Evolutionary conservation across 2,113 vertebrate species (phyloP).

Genomic region (Cheilinus undulatus): DNA sequence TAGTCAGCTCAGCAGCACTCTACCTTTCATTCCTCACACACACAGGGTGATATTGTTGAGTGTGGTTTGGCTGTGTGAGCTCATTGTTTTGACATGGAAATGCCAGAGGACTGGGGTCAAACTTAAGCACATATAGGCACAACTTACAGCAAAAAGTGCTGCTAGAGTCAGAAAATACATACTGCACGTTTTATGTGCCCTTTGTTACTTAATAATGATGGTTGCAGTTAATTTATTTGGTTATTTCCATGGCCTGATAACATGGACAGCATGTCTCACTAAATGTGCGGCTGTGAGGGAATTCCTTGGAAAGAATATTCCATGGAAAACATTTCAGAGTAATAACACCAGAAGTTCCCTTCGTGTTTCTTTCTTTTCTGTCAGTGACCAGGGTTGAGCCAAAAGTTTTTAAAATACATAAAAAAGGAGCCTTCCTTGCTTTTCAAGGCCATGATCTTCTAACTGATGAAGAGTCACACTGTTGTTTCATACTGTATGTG

Average conservation of each 20-base stretch:
- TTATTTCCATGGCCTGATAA: slow-evolving; percentile 40
- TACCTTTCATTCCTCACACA: slow-evolving; percentile 47
- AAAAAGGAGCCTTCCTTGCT: no score
- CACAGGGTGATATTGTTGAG: slow-evolving; percentile 70
- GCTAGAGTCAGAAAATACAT: slow-evolving; percentile 13
- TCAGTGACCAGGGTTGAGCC: neutral
- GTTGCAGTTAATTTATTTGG: slow-evolving; percentile 6
- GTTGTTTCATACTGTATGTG: no score
- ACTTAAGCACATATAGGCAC: slow-evolving; percentile 44
- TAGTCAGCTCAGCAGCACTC: slow-evolving; percentile 66
- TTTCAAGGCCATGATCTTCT: no score
- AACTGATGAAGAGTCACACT: no score
- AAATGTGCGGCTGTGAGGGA: slow-evolving; percentile 20
- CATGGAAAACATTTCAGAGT: slow-evolving; percentile 62
- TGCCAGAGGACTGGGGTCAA: slow-evolving; percentile 71
- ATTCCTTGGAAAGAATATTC: slow-evolving; percentile 52
- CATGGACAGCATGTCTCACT: slow-evolving; percentile 6
- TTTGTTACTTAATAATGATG: slow-evolving; percentile 17
- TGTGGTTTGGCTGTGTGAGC: slow-evolving; percentile 74
- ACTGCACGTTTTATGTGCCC: slow-evolving; percentile 2
- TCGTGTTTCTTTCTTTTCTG: slow-evolving; percentile 24
- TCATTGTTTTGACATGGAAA: slow-evolving; percentile 81
- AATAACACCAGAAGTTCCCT: slow-evolving; percentile 56
- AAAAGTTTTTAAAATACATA: neutral
- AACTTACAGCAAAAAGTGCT: slow-evolving; percentile 25